phyloP scores from a whole-genome alignment of 2,888 invertebrate genomes.

The Morpho deidamia region DNA sequence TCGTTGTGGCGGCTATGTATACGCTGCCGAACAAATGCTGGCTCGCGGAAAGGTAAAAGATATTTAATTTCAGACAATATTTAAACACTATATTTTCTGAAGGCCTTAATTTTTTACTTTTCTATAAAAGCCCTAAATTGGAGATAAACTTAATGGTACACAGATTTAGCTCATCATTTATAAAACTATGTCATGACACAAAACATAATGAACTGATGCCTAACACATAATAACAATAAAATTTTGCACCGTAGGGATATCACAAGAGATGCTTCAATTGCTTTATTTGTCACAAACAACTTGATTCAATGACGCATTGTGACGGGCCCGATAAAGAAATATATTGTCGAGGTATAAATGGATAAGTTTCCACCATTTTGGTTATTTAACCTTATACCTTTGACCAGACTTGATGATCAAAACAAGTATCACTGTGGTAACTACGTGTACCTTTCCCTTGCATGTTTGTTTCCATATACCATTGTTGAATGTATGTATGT shows the following conservation, averaged over 20 bases:
- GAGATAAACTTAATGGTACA: neutral
- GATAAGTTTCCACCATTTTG: constrained; percentile 18
- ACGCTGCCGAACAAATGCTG: constrained; percentile 95
- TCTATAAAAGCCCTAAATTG: neutral
- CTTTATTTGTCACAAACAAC: constrained; percentile 88
- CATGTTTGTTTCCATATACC: constrained; percentile 43
- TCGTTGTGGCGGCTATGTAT: constrained; percentile 92
- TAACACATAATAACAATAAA: constrained; percentile 11
- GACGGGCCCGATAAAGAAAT: constrained; percentile 95
- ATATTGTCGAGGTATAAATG: constrained; percentile 90
- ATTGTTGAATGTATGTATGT: constrained; percentile 72
- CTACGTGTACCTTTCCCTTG: constrained; percentile 50
- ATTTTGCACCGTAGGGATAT: constrained; percentile 83
- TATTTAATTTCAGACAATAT: neutral
- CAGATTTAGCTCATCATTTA: neutral
- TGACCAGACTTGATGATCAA: constrained; percentile 46
- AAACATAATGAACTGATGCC: neutral
- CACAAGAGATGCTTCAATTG: constrained; percentile 95
- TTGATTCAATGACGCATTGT: constrained; percentile 93
- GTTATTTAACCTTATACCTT: constrained; percentile 3
- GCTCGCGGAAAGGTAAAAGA: constrained; percentile 89
- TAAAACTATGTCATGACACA: neutral
- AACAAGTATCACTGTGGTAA: constrained; percentile 57
- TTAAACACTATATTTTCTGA: neutral
- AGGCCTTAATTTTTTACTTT: too few relatives aligned